Evolutionary conservation across 2,888 invertebrate genomes (phyloP), one percentile per base, ranked within the genome.

Genomic region (Tetropium fuscum): DNA sequence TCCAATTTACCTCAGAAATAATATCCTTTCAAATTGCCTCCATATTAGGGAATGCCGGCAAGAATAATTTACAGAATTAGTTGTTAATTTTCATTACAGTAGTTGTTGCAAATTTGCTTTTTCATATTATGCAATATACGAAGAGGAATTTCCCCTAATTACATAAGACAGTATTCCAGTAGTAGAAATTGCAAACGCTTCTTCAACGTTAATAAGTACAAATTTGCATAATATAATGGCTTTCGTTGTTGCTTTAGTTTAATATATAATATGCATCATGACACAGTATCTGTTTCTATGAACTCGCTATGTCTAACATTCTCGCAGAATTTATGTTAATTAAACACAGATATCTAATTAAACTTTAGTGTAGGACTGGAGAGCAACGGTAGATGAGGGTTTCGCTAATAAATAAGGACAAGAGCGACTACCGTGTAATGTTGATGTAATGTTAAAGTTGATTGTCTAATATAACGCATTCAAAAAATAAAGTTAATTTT

Each of bases 171-270:
- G 7, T 34, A 19, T 18, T 38, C 47, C 47, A 11, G 25, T 19
- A 32, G n/a, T n/a, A n/a, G n/a, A n/a, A 32, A 47, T 47, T 47
- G 18, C 16, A 32, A 10, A 40, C 18, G 41, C 32, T 27, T 53
- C 41, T 41, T 15, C 53, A 19, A 16, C 43, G 27, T 41, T 20
- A 18, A 30, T 41, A 51, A 41, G 11, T 43, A 41, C 32, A 41
- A 53, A 53, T 53, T 53, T 53, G 53, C 53, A 53, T 53, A 53
- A 34, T 43, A 43, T 53, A 53, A 53, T 53, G 43, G 53, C 34
- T 32, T 47, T 47, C 20, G 32, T 47, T 47, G 47, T 32, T 32
- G 47, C 47, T 19, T n/a, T 6, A 47, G 47, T 47, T 19, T 47
- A 34, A 47, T 47, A 47, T 25, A 32, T 47, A 25, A 47, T 47